phyloP scores from a whole-genome alignment of 35 echinoderm and acorn worm species.

The Hemicentrotus pulcherrimus region DNA sequence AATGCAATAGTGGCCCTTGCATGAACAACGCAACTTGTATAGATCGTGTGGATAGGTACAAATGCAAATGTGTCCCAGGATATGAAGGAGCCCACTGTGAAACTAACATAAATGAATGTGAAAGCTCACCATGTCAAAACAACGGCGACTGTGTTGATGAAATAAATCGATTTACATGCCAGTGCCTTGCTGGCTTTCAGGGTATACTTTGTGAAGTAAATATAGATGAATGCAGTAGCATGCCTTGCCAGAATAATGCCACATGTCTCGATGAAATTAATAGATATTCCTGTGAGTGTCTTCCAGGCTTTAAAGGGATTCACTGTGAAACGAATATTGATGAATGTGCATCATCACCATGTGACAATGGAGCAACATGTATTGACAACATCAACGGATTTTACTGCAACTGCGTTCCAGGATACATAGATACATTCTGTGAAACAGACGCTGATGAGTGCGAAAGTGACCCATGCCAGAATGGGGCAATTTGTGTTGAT shows the following conservation, averaged over 20 bases:
- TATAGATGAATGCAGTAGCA: slow-evolving; percentile 60
- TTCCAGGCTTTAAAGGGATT: slow-evolving; percentile 54
- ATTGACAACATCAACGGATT: slow-evolving; percentile 32
- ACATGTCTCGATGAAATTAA: slow-evolving; percentile 59
- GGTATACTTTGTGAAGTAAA: not conserved
- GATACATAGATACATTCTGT: slow-evolving; percentile 22
- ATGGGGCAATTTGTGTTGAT: slow-evolving; percentile 56
- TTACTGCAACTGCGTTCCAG: slow-evolving; percentile 31
- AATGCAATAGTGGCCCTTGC: slow-evolving; percentile 58
- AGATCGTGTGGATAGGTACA: slow-evolving; percentile 35
- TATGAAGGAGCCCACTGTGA: slow-evolving; percentile 53
- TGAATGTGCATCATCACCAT: slow-evolving; percentile 51
- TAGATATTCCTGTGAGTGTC: slow-evolving; percentile 66
- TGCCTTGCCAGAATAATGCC: slow-evolving; percentile 74
- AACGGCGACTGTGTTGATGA: slow-evolving; percentile 15
- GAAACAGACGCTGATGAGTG: slow-evolving; percentile 57
- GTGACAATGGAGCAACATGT: slow-evolving; percentile 55
- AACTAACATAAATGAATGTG: slow-evolving; percentile 48
- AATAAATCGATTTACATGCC: not conserved
- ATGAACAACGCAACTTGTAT: slow-evolving; percentile 48
- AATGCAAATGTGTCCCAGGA: slow-evolving; percentile 61
- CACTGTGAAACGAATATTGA: slow-evolving; percentile 49
- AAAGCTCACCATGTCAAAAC: slow-evolving; percentile 47
- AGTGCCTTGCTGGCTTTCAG: slow-evolving; percentile 23
- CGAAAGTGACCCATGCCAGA: slow-evolving; percentile 47